phyloP scores from a whole-genome alignment of 1,140 invertebrate genomes.

The Drosophila teissieri region DNA sequence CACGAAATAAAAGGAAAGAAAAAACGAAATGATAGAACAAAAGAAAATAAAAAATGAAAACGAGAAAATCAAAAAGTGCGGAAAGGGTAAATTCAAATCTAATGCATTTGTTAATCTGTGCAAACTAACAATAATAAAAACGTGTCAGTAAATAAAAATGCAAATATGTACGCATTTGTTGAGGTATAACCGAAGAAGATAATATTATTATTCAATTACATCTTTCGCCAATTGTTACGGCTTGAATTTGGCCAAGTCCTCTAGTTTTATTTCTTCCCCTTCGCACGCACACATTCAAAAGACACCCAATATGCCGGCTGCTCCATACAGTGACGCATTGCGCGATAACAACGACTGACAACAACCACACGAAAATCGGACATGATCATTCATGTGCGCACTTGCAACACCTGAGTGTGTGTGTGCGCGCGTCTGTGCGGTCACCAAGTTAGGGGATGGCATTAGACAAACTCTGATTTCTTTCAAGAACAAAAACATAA shows the following conservation, averaged over 20 bases:
- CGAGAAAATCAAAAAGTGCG: background rate
- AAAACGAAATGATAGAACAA: background rate
- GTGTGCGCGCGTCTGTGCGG: background rate
- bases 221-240: background rate
- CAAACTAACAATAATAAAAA: background rate
- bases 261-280: background rate
- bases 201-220: background rate
- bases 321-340: slow-evolving; percentile 26
- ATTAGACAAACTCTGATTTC: background rate
- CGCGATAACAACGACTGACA: background rate
- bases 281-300: slow-evolving; percentile 15
- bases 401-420: background rate
- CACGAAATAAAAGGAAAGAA: background rate
- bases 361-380: slow-evolving; percentile 32
- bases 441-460: slow-evolving; percentile 12
- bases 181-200: too few relatives aligned
- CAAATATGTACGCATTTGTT: background rate
- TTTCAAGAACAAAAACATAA: background rate
- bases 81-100: background rate
- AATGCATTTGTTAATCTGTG: background rate
- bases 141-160: background rate
- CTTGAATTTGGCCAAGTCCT: background rate
- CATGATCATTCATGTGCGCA: slow-evolving; percentile 48
- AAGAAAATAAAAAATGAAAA: background rate
- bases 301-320: background rate